phyloP scores from a whole-genome alignment of 2,888 invertebrate species.

The Lycia hirtaria region DNA sequence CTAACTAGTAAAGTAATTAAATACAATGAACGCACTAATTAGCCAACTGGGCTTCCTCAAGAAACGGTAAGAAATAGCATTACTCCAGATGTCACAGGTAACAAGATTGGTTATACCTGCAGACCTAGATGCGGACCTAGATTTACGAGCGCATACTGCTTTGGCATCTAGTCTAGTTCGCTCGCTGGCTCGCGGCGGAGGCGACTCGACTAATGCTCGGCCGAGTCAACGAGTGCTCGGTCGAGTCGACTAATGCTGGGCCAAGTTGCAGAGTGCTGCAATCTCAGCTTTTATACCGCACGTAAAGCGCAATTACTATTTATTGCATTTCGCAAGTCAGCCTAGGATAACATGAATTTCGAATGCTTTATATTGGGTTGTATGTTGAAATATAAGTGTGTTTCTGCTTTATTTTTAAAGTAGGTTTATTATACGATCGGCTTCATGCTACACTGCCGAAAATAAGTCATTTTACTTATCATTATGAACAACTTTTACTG shows the following conservation, averaged over 20 bases:
- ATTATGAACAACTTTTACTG: too few species aligned
- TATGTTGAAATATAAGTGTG: slow-evolving; percentile 3
- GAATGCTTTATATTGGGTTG: slow-evolving; percentile 27
- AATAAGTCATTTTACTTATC: too few species aligned
- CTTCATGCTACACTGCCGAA: too few species aligned
- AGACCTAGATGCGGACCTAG: too few species aligned
- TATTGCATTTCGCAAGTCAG: slow-evolving; percentile 41
- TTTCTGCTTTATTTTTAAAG: not conserved
- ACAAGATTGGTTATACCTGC: slow-evolving; percentile 22
- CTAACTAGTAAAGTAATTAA: slow-evolving; percentile 4
- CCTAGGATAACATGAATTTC: slow-evolving; percentile 36
- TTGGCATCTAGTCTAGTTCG: too few species aligned
- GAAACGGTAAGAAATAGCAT: slow-evolving; percentile 13
- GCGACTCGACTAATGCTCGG: too few species aligned
- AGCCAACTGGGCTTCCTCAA: slow-evolving; percentile 16
- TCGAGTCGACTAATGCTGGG: slow-evolving; percentile 4
- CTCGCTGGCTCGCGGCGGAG: too few species aligned
- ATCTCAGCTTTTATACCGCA: slow-evolving; percentile 41
- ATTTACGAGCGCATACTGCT: slow-evolving; percentile 15
- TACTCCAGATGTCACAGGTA: slow-evolving; percentile 28
- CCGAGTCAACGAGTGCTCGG: not conserved
- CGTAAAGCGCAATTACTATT: slow-evolving; percentile 40
- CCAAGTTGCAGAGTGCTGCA: slow-evolving; percentile 35
- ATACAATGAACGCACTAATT: not conserved
- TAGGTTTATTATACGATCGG: too few species aligned